A percentile compares a stretch with the other conserved stretches of the same genome.
These are phyloP conservation scores for Lophotriccus pileatus DNA, from an alignment of 2,797 vertebrate genomes.

Conservation along the genomic window DNA sequence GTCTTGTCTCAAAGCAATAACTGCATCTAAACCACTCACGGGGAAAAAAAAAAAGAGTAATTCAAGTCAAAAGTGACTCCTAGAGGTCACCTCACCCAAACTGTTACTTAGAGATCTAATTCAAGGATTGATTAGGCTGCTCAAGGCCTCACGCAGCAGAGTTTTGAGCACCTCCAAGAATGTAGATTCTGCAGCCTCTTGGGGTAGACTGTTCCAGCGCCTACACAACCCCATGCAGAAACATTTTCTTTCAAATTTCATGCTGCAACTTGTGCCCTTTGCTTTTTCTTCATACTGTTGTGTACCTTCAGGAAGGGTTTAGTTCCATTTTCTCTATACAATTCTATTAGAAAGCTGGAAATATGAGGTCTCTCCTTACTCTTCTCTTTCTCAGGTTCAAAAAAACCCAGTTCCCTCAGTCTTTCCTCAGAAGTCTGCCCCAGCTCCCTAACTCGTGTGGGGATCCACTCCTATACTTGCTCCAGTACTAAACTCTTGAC, in stretches of 20 bases:
- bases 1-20: neutral
- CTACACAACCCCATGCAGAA: rapidly evolving
- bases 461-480: neutral
- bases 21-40: neutral
- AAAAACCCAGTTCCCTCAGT: neutral
- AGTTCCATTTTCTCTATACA: neutral
- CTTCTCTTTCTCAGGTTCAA: neutral
- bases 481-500: neutral
- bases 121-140: neutral
- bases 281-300: neutral
- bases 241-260: neutral
- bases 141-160: neutral
- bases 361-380: rapidly evolving
- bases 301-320: neutral
- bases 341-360: neutral
- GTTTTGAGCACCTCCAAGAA: neutral
- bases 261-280: neutral
- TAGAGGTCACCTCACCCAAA: neutral
- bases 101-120: neutral
- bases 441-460: neutral
- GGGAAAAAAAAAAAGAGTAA: neutral
- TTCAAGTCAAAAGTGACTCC: neutral
- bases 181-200: rapidly evolving
- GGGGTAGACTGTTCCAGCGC: neutral
- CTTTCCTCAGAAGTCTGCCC: neutral